Evolutionary conservation across 2,113 vertebrate species (phyloP), one percentile per base, ranked within the genome.

Genomic region (Puffinus mauretanicus): DNA sequence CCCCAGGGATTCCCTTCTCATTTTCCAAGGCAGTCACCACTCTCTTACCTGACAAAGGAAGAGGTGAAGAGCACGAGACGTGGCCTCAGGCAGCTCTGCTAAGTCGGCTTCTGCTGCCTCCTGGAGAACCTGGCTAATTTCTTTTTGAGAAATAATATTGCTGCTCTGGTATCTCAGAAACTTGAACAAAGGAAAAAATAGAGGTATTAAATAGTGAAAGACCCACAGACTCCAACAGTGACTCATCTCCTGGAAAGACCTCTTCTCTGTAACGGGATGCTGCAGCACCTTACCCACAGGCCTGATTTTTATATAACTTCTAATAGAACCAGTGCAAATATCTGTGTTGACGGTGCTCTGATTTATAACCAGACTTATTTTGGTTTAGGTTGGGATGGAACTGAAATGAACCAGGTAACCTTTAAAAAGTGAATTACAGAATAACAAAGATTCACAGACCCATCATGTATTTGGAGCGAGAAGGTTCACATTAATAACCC

Each of bases 31-130:
- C 61, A 85, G 44, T 57, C 57, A 79, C 44, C 3, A 6, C n/a
- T 61, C 25, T 86, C 96, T 93, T 96, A 99, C 99, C 99, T 99
- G 98, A 94, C 96, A 96, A 61, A 99, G 97, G 58, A 99, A 98
- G 73, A 93, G 92, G 78, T 79, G 97, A 79, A 99, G 98, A 91
- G 98, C 98, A 85, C 73, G 96, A 82, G 97, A 92, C 7, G 98
- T 97, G 65, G 97, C 96, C 22, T 94, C 95, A 25, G 98, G 96
- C 92, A 99, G 98, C 82, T 98, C 95, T 73, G 97, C 96, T 77
- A 98, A 85, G 57, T 98, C 98, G 65, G 79, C 96, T 95, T 89
- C 97, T 95, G 98, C 97, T 82, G 97, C 98, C 2, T 97, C 96
- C 57, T 98, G 98, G 69, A 99, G 96, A 96, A 99, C 93, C 38